Conservation (phyloP, 2,113 vertebrate genomes). For the Falcunculus frontatus region DNA sequence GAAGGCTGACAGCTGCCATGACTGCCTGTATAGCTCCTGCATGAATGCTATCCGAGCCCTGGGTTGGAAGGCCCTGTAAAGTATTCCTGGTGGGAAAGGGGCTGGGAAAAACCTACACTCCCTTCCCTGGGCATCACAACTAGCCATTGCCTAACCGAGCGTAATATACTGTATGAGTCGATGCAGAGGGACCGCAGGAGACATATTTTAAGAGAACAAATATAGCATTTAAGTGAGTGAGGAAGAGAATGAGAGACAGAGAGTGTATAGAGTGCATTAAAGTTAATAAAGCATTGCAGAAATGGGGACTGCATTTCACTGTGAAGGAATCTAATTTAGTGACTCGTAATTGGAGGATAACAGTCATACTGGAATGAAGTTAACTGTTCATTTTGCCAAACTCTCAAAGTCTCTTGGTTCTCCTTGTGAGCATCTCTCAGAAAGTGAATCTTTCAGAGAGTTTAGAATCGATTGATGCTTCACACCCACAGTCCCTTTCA, state of each 20-base stretch:
- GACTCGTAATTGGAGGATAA: conserved; percentile 56
- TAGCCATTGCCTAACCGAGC: conserved; percentile 19
- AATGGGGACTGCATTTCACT: conserved; percentile 49
- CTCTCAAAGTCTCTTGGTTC: conserved; percentile 51
- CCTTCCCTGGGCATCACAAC: conserved; percentile 35
- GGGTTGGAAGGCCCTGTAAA: conserved; percentile 10
- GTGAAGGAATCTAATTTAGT: conserved; percentile 65
- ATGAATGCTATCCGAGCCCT: not conserved
- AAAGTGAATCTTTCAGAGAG: conserved; percentile 37
- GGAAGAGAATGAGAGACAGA: conserved; percentile 39
- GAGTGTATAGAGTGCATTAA: conserved; percentile 50
- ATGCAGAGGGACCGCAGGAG: not conserved
- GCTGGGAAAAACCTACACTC: not conserved
- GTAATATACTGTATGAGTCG: not conserved
- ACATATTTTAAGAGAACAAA: conserved; percentile 62
- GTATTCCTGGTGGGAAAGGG: not conserved
- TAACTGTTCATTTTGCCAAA: conserved; percentile 53
- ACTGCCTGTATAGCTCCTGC: not conserved
- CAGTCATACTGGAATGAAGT: conserved; percentile 44
- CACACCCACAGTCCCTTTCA: not conserved
- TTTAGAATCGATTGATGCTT: conserved; percentile 21
- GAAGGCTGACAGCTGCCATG: not conserved
- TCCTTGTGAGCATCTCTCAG: conserved; percentile 39
- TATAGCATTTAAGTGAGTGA: conserved; percentile 51
- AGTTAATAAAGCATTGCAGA: conserved; percentile 66